A percentile compares a stretch with the other conserved stretches of the same genome.
Conservation (phyloP, 2,113 vertebrate species). For the Rhinoptilus africanus region DNA sequence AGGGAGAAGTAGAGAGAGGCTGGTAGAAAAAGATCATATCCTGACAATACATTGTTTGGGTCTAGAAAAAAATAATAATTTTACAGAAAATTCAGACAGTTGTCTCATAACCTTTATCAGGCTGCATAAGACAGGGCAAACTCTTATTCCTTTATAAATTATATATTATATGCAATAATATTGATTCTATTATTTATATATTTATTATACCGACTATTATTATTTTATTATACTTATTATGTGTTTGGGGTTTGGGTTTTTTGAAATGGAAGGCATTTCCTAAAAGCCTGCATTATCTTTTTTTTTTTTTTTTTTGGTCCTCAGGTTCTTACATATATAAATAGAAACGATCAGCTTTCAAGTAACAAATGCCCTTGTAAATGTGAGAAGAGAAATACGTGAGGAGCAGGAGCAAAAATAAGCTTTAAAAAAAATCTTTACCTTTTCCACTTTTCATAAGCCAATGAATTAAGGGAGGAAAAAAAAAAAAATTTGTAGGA, state of each 20-base stretch:
- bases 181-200: not conserved
- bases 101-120: not conserved
- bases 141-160: not conserved
- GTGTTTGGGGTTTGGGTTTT: not conserved
- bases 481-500: not conserved
- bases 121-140: not conserved
- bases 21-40: not conserved
- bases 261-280: not conserved
- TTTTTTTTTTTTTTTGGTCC: not conserved
- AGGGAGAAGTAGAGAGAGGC: not conserved
- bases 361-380: not conserved
- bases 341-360: not conserved
- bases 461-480: not conserved
- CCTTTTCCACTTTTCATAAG: not conserved
- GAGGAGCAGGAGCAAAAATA: not conserved
- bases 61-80: not conserved
- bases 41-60: not conserved
- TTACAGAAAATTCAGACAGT: not conserved
- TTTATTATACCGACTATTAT: not conserved
- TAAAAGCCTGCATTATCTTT: not conserved
- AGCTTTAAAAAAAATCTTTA: not conserved
- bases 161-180: not conserved
- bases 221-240: not conserved
- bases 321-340: not conserved
- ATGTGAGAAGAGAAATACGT: not conserved